These are phyloP conservation scores for Phenacoccus solenopsis DNA, from an alignment of 1,140 invertebrate species.

Conservation along the genomic window DNA sequence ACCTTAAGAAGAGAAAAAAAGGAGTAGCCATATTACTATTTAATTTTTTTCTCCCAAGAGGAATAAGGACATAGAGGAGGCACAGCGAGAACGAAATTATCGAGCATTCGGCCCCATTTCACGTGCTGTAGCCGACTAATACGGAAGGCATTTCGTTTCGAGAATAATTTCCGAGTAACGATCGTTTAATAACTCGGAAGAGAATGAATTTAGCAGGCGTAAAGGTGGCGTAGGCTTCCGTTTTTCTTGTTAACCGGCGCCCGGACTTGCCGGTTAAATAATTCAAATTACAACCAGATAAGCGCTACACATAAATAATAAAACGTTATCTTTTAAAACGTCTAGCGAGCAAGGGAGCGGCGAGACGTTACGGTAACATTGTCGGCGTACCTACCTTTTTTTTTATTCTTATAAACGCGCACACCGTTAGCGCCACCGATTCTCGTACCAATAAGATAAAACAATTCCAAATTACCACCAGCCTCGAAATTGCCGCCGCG, in stretches of 20 bases:
- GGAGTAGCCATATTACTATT: too few relatives aligned
- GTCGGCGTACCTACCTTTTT: neutral
- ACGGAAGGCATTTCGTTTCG: too few relatives aligned
- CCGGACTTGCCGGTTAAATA: neutral
- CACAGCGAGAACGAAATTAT: too few relatives aligned
- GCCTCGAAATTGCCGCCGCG: neutral
- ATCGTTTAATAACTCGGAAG: slow-evolving; percentile 2
- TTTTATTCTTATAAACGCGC: neutral
- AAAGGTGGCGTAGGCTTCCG: neutral
- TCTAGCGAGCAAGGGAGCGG: neutral
- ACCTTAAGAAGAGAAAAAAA: too few relatives aligned
- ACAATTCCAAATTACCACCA: neutral
- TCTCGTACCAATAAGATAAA: neutral
- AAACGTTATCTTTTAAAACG: neutral
- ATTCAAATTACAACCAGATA: neutral
- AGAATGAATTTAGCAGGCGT: neutral
- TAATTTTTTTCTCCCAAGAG: too few relatives aligned
- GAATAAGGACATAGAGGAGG: too few relatives aligned
- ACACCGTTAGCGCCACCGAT: neutral
- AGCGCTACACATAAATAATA: neutral
- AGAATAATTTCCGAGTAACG: too few relatives aligned
- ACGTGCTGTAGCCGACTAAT: too few relatives aligned
- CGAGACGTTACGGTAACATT: neutral
- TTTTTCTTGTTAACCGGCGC: neutral
- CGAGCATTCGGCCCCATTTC: too few relatives aligned